Evolutionary conservation across 1,140 invertebrate genomes (phyloP).

Genomic region (Drosophila arawakana): DNA sequence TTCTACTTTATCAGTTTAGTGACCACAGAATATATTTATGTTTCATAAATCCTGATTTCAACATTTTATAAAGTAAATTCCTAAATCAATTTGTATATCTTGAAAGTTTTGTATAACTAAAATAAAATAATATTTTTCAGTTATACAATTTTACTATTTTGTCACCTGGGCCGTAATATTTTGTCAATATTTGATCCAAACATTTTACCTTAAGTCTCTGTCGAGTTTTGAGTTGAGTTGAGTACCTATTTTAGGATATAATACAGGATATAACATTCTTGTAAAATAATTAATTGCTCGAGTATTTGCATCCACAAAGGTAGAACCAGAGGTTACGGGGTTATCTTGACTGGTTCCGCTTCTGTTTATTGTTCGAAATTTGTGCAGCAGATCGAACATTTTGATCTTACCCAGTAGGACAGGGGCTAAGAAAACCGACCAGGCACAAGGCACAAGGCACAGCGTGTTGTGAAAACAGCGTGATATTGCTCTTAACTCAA

Average conservation of each 20-base stretch:
- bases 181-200: neutral
- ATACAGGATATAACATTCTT: too few species aligned
- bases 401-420: conserved; percentile 17
- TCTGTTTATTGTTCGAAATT: conserved; percentile 19
- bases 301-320: neutral
- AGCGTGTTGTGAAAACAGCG: conserved; percentile 54
- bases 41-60: too few species aligned
- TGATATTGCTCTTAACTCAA: conserved; percentile 7
- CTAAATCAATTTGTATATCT: too few species aligned
- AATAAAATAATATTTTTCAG: too few species aligned
- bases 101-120: too few species aligned
- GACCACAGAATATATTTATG: too few species aligned
- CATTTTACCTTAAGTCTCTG: neutral
- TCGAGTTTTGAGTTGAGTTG: neutral
- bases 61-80: too few species aligned
- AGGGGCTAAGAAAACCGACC: neutral
- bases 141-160: too few species aligned
- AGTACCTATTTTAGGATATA: neutral
- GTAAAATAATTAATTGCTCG: too few species aligned
- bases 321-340: neutral
- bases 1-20: too few species aligned
- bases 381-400: conserved; percentile 32
- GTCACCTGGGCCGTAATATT: neutral
- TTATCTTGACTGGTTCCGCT: neutral
- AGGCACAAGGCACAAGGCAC: conserved; percentile 17